Evolutionary conservation across 2,888 invertebrate species (phyloP).

Genomic region (Nemotelus nigrinus): DNA sequence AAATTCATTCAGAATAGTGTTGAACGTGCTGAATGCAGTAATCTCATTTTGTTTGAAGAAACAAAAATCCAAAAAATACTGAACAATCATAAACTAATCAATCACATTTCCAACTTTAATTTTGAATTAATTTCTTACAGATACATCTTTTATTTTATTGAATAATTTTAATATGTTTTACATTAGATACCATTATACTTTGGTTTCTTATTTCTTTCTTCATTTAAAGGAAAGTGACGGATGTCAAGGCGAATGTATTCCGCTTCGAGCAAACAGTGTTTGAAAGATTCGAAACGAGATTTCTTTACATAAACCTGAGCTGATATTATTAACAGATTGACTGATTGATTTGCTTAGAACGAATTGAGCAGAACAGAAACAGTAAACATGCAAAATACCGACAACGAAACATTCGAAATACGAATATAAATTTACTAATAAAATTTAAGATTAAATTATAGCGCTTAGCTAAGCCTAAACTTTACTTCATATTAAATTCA

Average conservation of each 20-base stretch:
- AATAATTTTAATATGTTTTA: slow-evolving; percentile 50
- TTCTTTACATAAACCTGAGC: background rate
- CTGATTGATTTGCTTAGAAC: background rate
- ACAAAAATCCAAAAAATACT: no score
- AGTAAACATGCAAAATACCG: background rate
- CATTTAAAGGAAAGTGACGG: slow-evolving; percentile 64
- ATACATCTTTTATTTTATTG: background rate
- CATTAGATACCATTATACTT: slow-evolving; percentile 56
- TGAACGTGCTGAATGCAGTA: no score
- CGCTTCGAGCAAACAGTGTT: slow-evolving; percentile 70
- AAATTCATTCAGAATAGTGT: no score
- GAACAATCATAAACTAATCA: no score
- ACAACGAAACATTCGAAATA: slow-evolving; percentile 9
- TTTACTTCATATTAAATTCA: slow-evolving; percentile 17
- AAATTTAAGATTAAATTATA: slow-evolving; percentile 4
- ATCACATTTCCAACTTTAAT: background rate
- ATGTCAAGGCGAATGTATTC: slow-evolving; percentile 71
- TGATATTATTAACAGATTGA: background rate
- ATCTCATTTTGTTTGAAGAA: no score
- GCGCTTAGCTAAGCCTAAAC: background rate
- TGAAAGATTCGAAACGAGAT: slow-evolving; percentile 57
- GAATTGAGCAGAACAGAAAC: no score
- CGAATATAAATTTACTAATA: background rate
- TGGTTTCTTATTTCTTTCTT: slow-evolving; percentile 54
- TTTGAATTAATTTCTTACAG: background rate